Evolutionary conservation across 2,797 vertebrate species (phyloP).

Genomic region (Sebastes kiyomatsui): DNA sequence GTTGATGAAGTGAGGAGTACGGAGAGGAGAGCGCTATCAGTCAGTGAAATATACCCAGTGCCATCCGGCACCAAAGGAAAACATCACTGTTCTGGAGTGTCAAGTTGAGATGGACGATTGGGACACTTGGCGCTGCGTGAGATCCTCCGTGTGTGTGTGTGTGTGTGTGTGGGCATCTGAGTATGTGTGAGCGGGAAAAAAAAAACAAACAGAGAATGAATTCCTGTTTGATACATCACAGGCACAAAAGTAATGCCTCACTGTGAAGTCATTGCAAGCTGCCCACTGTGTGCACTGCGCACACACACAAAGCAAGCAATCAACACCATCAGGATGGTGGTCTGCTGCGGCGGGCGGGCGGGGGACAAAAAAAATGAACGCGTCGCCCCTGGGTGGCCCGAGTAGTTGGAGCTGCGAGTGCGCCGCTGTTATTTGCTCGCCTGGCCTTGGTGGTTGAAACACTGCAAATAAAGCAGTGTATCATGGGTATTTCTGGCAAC

Average conservation of each 20-base stretch:
- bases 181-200: neutral
- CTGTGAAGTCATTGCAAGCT: conserved; percentile 58
- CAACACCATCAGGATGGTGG: conserved; percentile 24
- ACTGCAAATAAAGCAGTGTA: conserved; percentile 35
- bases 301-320: conserved; percentile 11
- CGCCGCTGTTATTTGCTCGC: conserved; percentile 13
- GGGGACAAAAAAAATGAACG: conserved; percentile 2
- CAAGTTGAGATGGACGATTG: conserved; percentile 73
- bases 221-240: conserved; percentile 65
- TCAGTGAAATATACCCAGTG: conserved; percentile 67
- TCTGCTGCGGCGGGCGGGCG: conserved; percentile 18
- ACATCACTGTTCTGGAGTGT: conserved; percentile 77
- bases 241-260: conserved; percentile 62
- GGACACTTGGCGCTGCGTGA: conserved; percentile 48
- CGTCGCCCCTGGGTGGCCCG: neutral
- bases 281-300: conserved; percentile 18
- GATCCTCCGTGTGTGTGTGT: conserved; percentile 21
- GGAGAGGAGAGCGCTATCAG: conserved; percentile 57
- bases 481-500: conserved; percentile 18
- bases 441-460: conserved; percentile 6
- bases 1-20: conserved; percentile 59
- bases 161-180: conserved; percentile 2
- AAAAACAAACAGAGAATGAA: conserved; percentile 38
- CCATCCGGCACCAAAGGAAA: conserved; percentile 67
- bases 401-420: neutral